phyloP scores from a whole-genome alignment of 2,113 vertebrate genomes.

The Poeciliopsis occidentalis region DNA sequence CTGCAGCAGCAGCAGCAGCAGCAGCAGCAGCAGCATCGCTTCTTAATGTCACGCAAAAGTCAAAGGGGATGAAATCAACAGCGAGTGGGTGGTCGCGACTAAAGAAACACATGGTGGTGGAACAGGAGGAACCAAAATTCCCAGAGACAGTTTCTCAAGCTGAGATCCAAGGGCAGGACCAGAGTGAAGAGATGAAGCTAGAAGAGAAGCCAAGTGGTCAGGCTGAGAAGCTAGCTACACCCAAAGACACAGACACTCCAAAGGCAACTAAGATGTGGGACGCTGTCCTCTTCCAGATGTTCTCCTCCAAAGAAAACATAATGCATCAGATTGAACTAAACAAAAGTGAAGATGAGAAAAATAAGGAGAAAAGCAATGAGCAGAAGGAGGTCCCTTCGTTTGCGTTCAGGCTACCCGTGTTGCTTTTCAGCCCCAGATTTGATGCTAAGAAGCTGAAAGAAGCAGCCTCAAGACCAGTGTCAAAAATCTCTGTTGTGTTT shows the following conservation, averaged over 20 bases:
- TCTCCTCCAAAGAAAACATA: conserved; percentile 80
- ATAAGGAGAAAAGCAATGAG: conserved; percentile 33
- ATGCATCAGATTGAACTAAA: conserved; percentile 79
- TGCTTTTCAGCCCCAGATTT: conserved; percentile 89
- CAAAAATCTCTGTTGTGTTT: conserved; percentile 76
- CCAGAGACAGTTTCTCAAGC: conserved; percentile 59
- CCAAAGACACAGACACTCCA: conserved; percentile 65
- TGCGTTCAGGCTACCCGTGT: conserved; percentile 82
- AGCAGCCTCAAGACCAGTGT: conserved; percentile 83
- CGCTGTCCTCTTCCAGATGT: conserved; percentile 89
- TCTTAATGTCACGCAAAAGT: conserved; percentile 62
- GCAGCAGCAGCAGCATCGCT: conserved; percentile 54
- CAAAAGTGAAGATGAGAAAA: conserved; percentile 67
- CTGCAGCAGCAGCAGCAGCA: conserved; percentile 33
- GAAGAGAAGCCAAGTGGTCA: conserved; percentile 22
- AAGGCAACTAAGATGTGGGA: conserved; percentile 91
- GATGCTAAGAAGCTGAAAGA: conserved; percentile 91
- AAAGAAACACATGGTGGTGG: conserved; percentile 89
- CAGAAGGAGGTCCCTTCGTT: conserved; percentile 75
- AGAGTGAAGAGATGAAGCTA: conserved; percentile 20
- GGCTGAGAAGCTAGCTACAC: conserved; percentile 35
- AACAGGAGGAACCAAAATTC: conserved; percentile 77
- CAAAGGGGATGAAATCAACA: conserved; percentile 72
- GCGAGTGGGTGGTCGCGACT: conserved; percentile 89
- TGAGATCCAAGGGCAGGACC: conserved; percentile 39